Evolutionary conservation across 1,140 invertebrate genomes (phyloP).

Genomic region (Sarcophaga bullata): DNA sequence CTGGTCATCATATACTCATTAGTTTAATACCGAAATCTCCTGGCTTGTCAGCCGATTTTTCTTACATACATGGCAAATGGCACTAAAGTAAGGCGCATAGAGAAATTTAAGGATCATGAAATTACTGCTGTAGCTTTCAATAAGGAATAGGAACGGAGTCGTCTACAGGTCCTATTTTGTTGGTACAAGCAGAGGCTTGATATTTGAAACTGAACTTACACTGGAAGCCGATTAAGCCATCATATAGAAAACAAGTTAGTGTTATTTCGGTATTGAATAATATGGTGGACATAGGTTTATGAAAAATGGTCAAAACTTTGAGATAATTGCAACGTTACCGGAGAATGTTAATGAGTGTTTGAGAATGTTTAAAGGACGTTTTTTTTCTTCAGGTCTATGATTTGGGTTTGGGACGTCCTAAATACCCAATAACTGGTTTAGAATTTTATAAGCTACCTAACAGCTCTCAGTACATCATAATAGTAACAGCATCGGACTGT

Average conservation of each 20-base stretch:
- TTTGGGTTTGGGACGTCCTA: slow-evolving; percentile 76
- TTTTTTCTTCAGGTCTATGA: slow-evolving; percentile 80
- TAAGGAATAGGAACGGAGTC: slow-evolving; percentile 76
- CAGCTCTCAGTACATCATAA: slow-evolving; percentile 79
- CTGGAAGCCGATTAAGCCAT: slow-evolving; percentile 82
- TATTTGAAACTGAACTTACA: slow-evolving; percentile 89
- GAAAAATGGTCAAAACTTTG: too few relatives aligned
- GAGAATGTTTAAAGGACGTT: too few relatives aligned
- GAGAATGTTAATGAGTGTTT: too few relatives aligned
- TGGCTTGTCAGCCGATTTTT: slow-evolving; percentile 77
- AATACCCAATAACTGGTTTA: slow-evolving; percentile 85
- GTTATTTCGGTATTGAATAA: too few relatives aligned
- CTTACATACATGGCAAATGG: slow-evolving; percentile 79
- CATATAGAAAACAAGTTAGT: slow-evolving; percentile 87
- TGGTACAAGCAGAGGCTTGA: slow-evolving; percentile 93
- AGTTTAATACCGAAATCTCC: slow-evolving; percentile 74
- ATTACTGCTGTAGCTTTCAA: slow-evolving; percentile 94
- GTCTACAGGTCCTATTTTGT: slow-evolving; percentile 81
- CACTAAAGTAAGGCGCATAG: slow-evolving; percentile 73
- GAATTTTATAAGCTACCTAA: slow-evolving; percentile 81
- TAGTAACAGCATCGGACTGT: slow-evolving; percentile 83
- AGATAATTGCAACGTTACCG: too few relatives aligned
- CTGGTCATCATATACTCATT: slow-evolving; percentile 85
- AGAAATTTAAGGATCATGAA: slow-evolving; percentile 80
- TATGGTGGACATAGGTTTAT: too few relatives aligned